These are phyloP conservation scores for Sylvicola cinctus DNA, from an alignment of 2,888 invertebrate genomes.

Conservation along the genomic window DNA sequence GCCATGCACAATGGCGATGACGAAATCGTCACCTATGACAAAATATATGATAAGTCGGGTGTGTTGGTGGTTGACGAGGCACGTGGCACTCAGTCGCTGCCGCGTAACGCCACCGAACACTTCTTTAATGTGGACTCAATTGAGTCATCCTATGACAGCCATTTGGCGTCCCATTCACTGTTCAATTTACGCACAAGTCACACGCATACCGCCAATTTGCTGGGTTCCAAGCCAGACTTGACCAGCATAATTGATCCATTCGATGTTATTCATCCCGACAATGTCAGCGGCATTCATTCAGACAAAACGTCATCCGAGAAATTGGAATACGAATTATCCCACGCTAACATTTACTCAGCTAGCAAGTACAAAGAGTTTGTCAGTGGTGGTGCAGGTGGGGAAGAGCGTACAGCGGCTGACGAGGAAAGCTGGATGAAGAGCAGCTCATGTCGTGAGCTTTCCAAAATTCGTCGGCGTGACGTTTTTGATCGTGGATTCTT, in stretches of 20 bases:
- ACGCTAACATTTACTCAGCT: conserved; percentile 33
- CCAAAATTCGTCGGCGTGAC: conserved; percentile 31
- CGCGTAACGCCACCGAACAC: conserved; percentile 15
- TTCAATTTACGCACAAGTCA: not conserved
- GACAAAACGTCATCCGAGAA: conserved; percentile 20
- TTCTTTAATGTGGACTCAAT: conserved; percentile 23
- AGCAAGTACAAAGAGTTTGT: conserved; percentile 13
- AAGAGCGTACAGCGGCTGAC: conserved; percentile 19
- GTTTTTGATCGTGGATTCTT: conserved; percentile 24
- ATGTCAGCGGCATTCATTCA: not conserved
- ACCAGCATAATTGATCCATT: conserved; percentile 2
- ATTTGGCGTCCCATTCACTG: conserved; percentile 18
- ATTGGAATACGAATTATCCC: conserved; percentile 35
- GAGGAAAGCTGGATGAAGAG: conserved; percentile 48
- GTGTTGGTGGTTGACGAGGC: conserved; percentile 2
- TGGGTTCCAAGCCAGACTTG: not conserved
- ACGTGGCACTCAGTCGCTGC: conserved; percentile 20
- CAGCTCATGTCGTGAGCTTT: conserved; percentile 63
- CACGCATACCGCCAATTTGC: not conserved
- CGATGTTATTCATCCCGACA: too few species aligned
- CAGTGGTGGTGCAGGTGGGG: not conserved
- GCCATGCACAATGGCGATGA: too few species aligned
- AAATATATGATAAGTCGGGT: conserved; percentile 1
- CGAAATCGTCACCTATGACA: not conserved
- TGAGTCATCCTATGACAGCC: conserved; percentile 23